Evolutionary conservation across 2,113 vertebrate genomes (phyloP).

Genomic region (Cyphomyrus plagiostoma): DNA sequence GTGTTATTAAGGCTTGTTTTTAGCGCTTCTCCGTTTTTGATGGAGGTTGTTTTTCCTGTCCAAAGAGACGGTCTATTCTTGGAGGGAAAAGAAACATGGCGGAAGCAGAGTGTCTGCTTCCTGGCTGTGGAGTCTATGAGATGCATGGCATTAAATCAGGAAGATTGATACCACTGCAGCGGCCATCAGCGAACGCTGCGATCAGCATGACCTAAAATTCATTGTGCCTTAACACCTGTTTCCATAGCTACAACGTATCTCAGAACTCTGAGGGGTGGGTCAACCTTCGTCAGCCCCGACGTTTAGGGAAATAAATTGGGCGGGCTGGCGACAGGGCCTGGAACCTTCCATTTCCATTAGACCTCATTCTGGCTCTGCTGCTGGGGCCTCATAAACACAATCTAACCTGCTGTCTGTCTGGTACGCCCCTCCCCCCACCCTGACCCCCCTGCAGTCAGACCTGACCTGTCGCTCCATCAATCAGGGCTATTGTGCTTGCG

Average conservation of each 20-base stretch:
- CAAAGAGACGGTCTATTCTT: not conserved
- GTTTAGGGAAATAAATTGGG: constrained; percentile 74
- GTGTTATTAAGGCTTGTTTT: not conserved
- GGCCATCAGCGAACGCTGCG: constrained; percentile 54
- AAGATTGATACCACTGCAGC: constrained; percentile 40
- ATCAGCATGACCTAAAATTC: constrained; percentile 69
- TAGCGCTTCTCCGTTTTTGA: not conserved
- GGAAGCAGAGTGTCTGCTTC: not conserved
- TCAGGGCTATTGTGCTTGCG: not conserved
- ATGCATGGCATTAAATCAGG: constrained; percentile 41
- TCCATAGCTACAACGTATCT: constrained; percentile 75
- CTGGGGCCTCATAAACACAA: not conserved
- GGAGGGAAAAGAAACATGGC: not conserved
- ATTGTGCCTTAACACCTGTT: constrained; percentile 73
- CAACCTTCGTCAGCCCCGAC: constrained; percentile 64
- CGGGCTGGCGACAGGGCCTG: constrained; percentile 59
- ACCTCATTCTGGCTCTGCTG: constrained; percentile 47
- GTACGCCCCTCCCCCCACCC: not conserved
- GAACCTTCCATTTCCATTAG: constrained; percentile 61
- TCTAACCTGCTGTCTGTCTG: constrained; percentile 4
- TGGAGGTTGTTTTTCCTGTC: not conserved
- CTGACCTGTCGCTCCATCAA: not conserved
- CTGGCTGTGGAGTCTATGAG: not conserved
- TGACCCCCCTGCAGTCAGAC: not conserved
- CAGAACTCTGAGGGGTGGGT: constrained; percentile 66